phyloP scores from a whole-genome alignment of 2,113 vertebrate genomes.

The Anguilla rostrata region DNA sequence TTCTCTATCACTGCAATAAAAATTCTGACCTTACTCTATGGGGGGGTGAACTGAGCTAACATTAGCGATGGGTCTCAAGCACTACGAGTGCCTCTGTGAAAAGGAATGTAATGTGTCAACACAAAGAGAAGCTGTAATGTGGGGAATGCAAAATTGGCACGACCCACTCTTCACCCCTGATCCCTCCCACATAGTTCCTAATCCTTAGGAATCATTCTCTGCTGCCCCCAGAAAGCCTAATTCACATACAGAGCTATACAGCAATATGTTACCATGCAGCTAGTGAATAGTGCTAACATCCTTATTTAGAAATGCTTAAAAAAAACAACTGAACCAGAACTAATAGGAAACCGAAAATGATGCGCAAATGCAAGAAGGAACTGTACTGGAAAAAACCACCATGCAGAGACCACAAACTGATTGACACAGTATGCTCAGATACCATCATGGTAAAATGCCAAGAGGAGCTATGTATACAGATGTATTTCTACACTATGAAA shows the following conservation, averaged over 20 bases:
- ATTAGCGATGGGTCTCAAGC: not conserved
- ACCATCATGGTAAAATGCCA: too few species aligned
- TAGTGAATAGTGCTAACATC: not conserved
- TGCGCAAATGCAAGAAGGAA: not conserved
- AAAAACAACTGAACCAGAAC: not conserved
- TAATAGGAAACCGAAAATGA: not conserved
- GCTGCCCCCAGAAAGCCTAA: not conserved
- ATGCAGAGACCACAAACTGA: not conserved
- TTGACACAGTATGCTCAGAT: not conserved
- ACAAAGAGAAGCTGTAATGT: not conserved
- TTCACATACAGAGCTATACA: not conserved
- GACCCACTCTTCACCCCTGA: not conserved
- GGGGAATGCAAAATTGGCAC: not conserved
- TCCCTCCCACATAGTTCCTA: not conserved
- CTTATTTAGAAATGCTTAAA: not conserved
- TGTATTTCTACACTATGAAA: not conserved
- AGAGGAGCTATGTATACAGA: not conserved
- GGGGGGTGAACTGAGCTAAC: not conserved
- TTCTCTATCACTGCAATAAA: not conserved
- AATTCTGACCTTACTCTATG: not conserved
- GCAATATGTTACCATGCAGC: not conserved
- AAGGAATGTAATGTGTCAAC: not conserved
- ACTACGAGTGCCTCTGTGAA: not conserved
- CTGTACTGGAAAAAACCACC: not conserved
- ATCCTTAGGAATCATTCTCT: not conserved